Base-by-base conservation (phyloP, 2,113 vertebrate species). In the Solenodon paradoxus region DNA sequence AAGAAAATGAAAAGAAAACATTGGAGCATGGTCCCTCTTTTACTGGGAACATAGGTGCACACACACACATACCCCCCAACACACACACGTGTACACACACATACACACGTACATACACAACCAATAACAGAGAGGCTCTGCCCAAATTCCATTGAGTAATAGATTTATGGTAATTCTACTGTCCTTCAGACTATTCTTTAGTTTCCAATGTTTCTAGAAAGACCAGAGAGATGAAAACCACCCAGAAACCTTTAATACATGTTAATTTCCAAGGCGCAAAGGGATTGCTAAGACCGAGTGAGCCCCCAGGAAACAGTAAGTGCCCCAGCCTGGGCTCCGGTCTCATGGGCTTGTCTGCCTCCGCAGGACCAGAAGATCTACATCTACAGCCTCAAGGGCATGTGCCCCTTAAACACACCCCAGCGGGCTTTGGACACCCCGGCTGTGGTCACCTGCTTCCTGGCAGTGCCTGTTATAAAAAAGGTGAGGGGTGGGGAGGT, bases 331-430 rank as follows among this genome's bases (percentile, higher is more conserved):
- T 15, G 11, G 28, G 51, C 40, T 24, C 3, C 7, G n/a, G 11
- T 26, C 92, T 97, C 32, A 87, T 24, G 2, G 19, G 81, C 68
- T 96, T 81, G 0, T 94, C 92, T 82, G n/a, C 24, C 77, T 91
- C 63, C 4, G 1, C 72, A 99, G 99, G 99, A 99, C 92, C 99
- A 99, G 96, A 99, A 99, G 95, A 99, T 99, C 92, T 99, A 99
- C 80, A 98, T 99, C 96, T 99, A 99, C 83, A 99, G 98, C 28
- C 98, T 99, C 95, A 99, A 99, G 98, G 99, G 99, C 97, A 99
- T 99, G 99, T 99, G 99, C 95, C 99, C 99, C 10, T 97, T 99
- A 32, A 99, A 98, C 85, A 96, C 97, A 9, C 99, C 99, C 0
- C 99, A 99, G 91, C 99, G 97, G 87, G 98, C 98, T 24, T 94